Evolutionary conservation across 2,888 invertebrate genomes (phyloP), one percentile per base, ranked within the genome.

Genomic region (Patella ulyssiponensis): DNA sequence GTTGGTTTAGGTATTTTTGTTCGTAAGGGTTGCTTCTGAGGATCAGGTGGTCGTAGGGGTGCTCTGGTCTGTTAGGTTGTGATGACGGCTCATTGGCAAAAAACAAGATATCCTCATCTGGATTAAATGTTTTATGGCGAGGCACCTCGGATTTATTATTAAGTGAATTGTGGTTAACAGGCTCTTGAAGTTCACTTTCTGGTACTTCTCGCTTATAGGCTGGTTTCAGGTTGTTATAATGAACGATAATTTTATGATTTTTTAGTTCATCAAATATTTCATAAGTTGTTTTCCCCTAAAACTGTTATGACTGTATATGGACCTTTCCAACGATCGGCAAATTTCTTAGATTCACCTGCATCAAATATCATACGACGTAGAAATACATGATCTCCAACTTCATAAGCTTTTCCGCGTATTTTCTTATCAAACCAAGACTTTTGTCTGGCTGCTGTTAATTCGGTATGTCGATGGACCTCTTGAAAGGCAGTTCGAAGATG

Each of bases 321-420:
- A n/a, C 64, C 64, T 64, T 64, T 64, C 64, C 64, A 64, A 11
- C 20, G n/a, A 12, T 14, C n/a, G n/a, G n/a, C n/a, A n/a, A n/a
- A n/a, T n/a, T 64, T 64, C 14, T 64, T 64, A 64, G 64, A 64
- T 64, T 64, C 64, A 14, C 64, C 64, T 64, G 7, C 64, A 20
- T 64, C 64, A n/a, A 64, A 64, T 11, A 64, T 4, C 64, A 64
- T 64, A 20, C 64, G 64, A 64, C 64, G 64, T 11, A 64, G 64
- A 64, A 20, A 64, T 4, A 64, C 64, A 20, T n/a, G 20, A 64
- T 20, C 64, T 20, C 64, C 64, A 20, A n/a, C 20, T 9, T 9
- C 9, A 3, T 64, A 64, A 20, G 64, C 64, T 64, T 20, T 11
- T 64, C 64, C 64, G 23, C 64, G 64, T 20, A 64, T 12, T 64